These are phyloP conservation scores for Trinectes maculatus DNA, from an alignment of 2,113 vertebrate species.

Conservation along the genomic window DNA sequence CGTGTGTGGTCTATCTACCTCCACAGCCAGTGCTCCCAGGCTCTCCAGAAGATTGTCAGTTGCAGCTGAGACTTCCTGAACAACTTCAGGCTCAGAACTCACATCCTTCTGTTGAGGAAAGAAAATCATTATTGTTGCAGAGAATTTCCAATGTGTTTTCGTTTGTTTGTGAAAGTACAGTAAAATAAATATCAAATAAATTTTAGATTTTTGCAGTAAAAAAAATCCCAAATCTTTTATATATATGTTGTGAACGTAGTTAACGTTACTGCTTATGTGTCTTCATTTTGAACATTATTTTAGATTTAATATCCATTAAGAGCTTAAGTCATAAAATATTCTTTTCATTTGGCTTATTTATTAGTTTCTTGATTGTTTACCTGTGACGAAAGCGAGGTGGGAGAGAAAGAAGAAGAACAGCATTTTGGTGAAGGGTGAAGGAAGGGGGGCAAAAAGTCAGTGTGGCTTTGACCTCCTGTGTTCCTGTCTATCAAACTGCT, in stretches of 20 bases:
- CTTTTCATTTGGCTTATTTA: too few species aligned
- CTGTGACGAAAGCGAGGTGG: too few species aligned
- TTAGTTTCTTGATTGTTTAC: too few species aligned
- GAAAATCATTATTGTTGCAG: background rate
- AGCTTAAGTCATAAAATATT: too few species aligned
- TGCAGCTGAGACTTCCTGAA: constrained; percentile 85
- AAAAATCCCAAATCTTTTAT: too few species aligned
- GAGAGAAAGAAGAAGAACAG: too few species aligned
- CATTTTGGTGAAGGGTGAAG: constrained; percentile 15
- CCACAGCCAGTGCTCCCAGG: constrained; percentile 82
- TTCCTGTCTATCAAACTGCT: constrained; percentile 31
- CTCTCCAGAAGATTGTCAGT: constrained; percentile 84
- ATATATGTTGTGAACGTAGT: too few species aligned
- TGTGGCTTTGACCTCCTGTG: constrained; percentile 21
- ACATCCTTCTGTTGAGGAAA: constrained; percentile 81
- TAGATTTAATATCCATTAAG: too few species aligned
- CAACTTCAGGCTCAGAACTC: constrained; percentile 81
- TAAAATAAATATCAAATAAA: too few species aligned
- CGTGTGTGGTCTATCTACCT: constrained; percentile 79
- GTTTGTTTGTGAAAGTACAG: background rate
- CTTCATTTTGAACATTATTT: too few species aligned
- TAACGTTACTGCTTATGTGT: too few species aligned
- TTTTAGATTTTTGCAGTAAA: too few species aligned
- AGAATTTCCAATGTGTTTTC: background rate
- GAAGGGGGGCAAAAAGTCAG: constrained; percentile 24